Conservation (phyloP, 2,888 invertebrate species). For the Marronus borbonicus region DNA sequence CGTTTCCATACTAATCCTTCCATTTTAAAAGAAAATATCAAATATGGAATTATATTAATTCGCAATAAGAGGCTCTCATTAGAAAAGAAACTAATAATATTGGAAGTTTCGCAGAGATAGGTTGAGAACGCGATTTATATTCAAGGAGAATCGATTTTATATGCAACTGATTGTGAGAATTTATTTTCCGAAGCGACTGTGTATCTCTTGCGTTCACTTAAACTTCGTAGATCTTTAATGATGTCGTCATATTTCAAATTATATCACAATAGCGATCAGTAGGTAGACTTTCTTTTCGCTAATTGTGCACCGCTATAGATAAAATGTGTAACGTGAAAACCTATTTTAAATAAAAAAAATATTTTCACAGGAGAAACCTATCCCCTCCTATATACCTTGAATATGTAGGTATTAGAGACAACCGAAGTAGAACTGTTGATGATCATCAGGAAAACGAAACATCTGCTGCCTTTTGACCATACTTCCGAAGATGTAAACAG, state of each 20-base stretch:
- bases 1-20: too few species aligned
- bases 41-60: not conserved
- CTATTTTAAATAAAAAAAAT: too few species aligned
- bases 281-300: not conserved
- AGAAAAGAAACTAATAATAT: constrained; percentile 31
- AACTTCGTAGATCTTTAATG: constrained; percentile 19
- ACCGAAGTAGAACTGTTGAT: constrained; percentile 26
- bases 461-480: constrained; percentile 36
- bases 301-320: too few species aligned
- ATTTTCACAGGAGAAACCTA: not conserved
- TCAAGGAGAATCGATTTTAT: constrained; percentile 44
- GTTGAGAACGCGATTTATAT: constrained; percentile 31
- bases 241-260: constrained; percentile 41
- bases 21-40: not conserved
- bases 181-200: constrained; percentile 27
- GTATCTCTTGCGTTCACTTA: constrained; percentile 28
- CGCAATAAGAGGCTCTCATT: constrained; percentile 19
- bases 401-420: constrained; percentile 20
- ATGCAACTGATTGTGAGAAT: constrained; percentile 33
- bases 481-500: constrained; percentile 47
- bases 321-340: too few species aligned
- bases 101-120: constrained; percentile 32
- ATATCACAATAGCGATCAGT: constrained; percentile 34
- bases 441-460: constrained; percentile 19
- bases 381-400: not conserved